phyloP scores from a whole-genome alignment of 2,888 invertebrate species.

The Agrilus mali region DNA sequence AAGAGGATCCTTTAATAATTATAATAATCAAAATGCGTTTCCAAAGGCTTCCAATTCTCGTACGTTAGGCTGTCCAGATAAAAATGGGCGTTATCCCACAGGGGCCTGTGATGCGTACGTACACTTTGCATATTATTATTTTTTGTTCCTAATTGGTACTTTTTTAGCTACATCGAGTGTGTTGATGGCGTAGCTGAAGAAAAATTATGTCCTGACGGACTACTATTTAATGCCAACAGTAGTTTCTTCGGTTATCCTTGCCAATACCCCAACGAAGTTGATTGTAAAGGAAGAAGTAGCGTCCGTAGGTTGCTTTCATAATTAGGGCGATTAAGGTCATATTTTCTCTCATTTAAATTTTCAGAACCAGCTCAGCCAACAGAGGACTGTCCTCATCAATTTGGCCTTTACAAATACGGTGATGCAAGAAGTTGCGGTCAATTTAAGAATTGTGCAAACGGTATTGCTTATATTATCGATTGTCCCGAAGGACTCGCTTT shows the following conservation, averaged over 20 bases:
- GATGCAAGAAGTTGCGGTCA: constrained; percentile 56
- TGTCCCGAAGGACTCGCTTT: constrained; percentile 71
- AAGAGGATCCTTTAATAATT: background rate
- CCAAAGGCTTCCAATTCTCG: background rate
- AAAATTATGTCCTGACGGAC: constrained; percentile 70
- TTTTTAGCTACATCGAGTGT: constrained; percentile 35
- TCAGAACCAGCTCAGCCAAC: constrained; percentile 60
- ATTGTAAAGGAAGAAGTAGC: constrained; percentile 56
- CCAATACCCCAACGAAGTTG: constrained; percentile 71
- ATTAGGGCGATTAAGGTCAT: too few relatives aligned
- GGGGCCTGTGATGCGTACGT: constrained; percentile 54
- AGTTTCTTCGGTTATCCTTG: constrained; percentile 61
- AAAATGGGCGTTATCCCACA: constrained; percentile 53
- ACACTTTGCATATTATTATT: background rate
- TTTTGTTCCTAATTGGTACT: background rate
- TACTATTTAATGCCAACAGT: constrained; percentile 61
- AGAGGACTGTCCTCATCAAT: constrained; percentile 71
- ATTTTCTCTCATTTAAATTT: constrained; percentile 8
- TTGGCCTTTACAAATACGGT: constrained; percentile 65
- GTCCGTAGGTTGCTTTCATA: constrained; percentile 43
- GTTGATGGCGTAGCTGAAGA: constrained; percentile 62
- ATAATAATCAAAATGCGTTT: background rate
- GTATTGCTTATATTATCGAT: constrained; percentile 55
- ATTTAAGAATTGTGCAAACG: constrained; percentile 72
- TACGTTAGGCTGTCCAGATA: constrained; percentile 44